Evolutionary conservation across 2,888 invertebrate species (phyloP), one percentile per base, ranked within the genome.

Genomic region (Lagria hirta): DNA sequence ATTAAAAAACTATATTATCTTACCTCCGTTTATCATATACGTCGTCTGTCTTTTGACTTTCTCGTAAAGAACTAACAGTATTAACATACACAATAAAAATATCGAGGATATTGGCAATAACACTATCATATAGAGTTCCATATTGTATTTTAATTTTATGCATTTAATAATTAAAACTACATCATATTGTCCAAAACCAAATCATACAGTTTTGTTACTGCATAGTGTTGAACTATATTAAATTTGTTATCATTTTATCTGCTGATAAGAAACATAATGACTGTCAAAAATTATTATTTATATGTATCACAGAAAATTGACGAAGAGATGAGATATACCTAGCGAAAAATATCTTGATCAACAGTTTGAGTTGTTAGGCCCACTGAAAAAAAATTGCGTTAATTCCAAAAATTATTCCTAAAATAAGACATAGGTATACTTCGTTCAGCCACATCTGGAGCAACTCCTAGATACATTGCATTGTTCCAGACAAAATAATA

Each of bases 1-100:
- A 20, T 23, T 11, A 17, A 10, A 33, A 7, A 23, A 22, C n/a
- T 4, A 15, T 15, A 10, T 15, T 26, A 14, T 8, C n/a, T 35
- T 32, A 43, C 47, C 47, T 22, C 29, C 43, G 15, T 43, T 37
- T 10, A 47, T 47, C 47, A 47, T 47, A n/a, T 26, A 16, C 15
- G 43, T n/a, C 1, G 47, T 47, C 14, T 37, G 47, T 16, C 23
- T 29, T 22, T 43, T 43, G 5, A 30, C 41, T 27, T 16, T 37
- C 28, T 47, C 33, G 18, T 28, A 43, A 5, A 47, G 12, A 14
- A 47, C 18, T 20, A 47, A 34, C 12, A 47, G 17, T 11, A 47
- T 18, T 11, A 42, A 33, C 47, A 47, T 47, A 16, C 42, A 43
- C 27, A 42, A 26, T 8, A 47, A 16, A 18, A 47, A 47, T 22